Conservation (phyloP, 2,797 vertebrate species). For the Sebastes iracundus region DNA sequence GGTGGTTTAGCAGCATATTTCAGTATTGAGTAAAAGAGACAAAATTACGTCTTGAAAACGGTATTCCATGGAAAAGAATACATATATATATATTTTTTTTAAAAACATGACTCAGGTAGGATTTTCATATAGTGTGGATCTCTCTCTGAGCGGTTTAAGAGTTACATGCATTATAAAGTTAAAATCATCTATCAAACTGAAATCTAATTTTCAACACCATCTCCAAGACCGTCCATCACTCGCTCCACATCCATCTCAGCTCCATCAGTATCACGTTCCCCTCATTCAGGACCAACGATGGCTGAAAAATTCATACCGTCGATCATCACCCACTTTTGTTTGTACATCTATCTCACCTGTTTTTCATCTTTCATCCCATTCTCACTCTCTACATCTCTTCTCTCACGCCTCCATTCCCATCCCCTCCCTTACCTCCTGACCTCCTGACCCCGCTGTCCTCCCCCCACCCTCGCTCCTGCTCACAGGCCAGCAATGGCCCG, state of each 20-base stretch:
- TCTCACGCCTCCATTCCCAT: constrained; percentile 14
- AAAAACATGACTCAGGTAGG: neutral
- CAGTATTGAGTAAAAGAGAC: neutral
- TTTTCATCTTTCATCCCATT: constrained; percentile 42
- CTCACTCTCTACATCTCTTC: constrained; percentile 46
- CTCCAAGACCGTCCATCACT: neutral
- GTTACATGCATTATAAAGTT: neutral
- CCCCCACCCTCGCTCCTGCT: neutral
- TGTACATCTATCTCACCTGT: neutral
- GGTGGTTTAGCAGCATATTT: neutral
- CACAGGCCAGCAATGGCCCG: constrained; percentile 92
- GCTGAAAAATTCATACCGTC: neutral
- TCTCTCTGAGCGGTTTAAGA: neutral
- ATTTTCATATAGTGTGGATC: neutral
- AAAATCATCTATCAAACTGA: constrained; percentile 23
- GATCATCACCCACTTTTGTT: constrained; percentile 13
- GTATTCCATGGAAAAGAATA: neutral
- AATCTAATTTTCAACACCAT: constrained; percentile 11
- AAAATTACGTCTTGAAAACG: neutral
- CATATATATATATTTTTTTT: neutral
- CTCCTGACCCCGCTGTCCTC: constrained; percentile 14
- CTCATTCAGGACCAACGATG: neutral
- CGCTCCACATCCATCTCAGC: constrained; percentile 26
- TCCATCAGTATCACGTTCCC: neutral
- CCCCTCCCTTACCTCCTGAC: neutral